Base-by-base conservation (phyloP, 2,888 invertebrate genomes). In the Syrphus vitripennis region DNA sequence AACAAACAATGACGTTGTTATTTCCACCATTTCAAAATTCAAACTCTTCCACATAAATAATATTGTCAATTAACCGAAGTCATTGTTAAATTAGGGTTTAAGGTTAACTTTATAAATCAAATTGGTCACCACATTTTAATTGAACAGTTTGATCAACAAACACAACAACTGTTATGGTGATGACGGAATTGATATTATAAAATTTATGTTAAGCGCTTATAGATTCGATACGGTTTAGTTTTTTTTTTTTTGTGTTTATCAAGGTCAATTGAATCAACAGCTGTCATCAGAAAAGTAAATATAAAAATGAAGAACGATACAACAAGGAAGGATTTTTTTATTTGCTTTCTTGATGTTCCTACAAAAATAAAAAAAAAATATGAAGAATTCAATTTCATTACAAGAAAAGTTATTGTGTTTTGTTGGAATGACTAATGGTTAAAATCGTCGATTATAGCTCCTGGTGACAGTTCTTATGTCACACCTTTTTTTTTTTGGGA, bases 211-310 rank as follows among this genome's bases (percentile, higher is more conserved):
- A 7, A 24, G 14, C 61, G 9, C 40, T 40, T 37, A 12, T 6
- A 40, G 37, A 40, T 59, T 59, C 19, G 34, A 14, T 14, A 57
- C 1, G 9, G 14, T 16, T 29, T 29, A 19, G 14, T 59, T 14
- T 65, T 12, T 24, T 45, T 45, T 31, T 1, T 21, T 42, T 19
- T 48, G 1, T 45, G 0, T 31, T 31, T 48, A 29, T 67, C 29
- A 48, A 67, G 65, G 65, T 48, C 48, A 67, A 67, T 67, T 67
- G n/a, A 67, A 48, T 48, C 65, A 67, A 67, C 65, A 67, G 65
- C 65, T 67, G 65, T 34, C 65, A 67, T 34, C 65, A 67, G 14
- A 21, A 48, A 34, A 34, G 65, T 48, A 48, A 67, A 67, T 48
- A 67, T n/a, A 48, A 16, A 0, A 4, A 24, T 9, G n/a, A 24